Base-by-base conservation (phyloP, 2,888 invertebrate genomes). In the Oxyteleia sp. region DNA sequence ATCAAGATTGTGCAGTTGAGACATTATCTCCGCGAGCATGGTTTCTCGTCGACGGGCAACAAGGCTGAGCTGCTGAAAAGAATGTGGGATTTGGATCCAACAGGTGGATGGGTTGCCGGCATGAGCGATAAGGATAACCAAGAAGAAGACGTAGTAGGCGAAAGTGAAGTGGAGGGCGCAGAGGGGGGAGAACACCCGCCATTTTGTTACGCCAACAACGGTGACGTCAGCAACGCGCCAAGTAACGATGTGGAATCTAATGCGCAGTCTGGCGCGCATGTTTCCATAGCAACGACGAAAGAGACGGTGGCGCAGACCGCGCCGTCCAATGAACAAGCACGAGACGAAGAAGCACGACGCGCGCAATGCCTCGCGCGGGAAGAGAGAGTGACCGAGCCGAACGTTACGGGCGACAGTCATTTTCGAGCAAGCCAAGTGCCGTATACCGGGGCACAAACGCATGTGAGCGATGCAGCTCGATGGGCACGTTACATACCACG, bases 31-130 rank as follows among this genome's bases (percentile, higher is more conserved):
- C 32, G 63, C 18, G 32, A 63, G n/a, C 16, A n/a, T 3, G 64
- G 49, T 10, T n/a, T 64, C 1, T 0, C 49, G 0, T 15, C 64
- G 15, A 16, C 38, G 8, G 68, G 68, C 2, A 53, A 41, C 0
- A 68, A 53, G 18, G 29, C 68, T 3, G 53, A 68, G 7, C 4
- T 68, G 18, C 13, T 68, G 2, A 53, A 53, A 35, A 38, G 68
- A n/a, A 8, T 68, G 15, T 43, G 68, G 68, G 18, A n/a, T n/a
- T 4, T 0, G 1, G 68, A 68, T 53, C 53, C 68, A n/a, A 68
- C 68, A 68, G 68, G 68, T 43, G 29, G 68, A 2, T 68, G 68
- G 68, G 35, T 53, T 20, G 29, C 20, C 53, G 13, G 15, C 41
- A 7, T 29, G 5, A 20, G 5, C 7, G n/a, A n/a, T 23, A 16